Conservation (phyloP, 2,113 vertebrate species). For the Rhea pennata region DNA sequence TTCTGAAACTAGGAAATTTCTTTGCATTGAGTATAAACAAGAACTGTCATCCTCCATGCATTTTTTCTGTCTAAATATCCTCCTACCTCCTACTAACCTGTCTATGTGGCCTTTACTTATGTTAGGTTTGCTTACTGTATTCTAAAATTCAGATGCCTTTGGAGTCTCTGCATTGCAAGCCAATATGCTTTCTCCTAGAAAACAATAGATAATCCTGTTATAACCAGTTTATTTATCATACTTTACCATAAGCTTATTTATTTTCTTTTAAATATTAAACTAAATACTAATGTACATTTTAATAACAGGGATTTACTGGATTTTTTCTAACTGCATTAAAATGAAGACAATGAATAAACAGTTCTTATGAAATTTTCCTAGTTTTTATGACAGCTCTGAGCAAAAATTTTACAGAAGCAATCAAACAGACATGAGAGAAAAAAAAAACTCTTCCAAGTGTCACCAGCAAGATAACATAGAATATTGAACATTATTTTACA, state of each 20-base stretch:
- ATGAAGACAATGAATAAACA: background rate
- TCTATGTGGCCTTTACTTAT: background rate
- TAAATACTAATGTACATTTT: background rate
- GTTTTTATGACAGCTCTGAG: background rate
- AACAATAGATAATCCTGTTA: background rate
- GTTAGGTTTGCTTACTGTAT: background rate
- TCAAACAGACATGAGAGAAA: background rate
- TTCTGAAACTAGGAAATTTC: background rate
- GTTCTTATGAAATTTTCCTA: background rate
- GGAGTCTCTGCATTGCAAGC: background rate
- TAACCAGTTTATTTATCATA: background rate
- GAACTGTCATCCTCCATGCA: background rate
- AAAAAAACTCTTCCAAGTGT: background rate
- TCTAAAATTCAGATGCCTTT: background rate
- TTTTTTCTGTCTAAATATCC: background rate
- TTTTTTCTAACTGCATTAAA: background rate
- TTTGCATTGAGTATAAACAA: background rate
- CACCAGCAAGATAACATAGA: background rate
- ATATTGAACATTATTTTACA: background rate
- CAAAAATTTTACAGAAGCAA: background rate
- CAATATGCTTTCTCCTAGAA: background rate
- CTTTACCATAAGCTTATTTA: background rate
- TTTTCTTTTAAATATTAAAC: background rate
- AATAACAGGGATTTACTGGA: background rate
- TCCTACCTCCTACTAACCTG: background rate